A percentile compares a stretch with the other conserved stretches of the same genome.
phyloP scores from a whole-genome alignment of 1,140 invertebrate genomes.

The Drosophila prosaltans region DNA sequence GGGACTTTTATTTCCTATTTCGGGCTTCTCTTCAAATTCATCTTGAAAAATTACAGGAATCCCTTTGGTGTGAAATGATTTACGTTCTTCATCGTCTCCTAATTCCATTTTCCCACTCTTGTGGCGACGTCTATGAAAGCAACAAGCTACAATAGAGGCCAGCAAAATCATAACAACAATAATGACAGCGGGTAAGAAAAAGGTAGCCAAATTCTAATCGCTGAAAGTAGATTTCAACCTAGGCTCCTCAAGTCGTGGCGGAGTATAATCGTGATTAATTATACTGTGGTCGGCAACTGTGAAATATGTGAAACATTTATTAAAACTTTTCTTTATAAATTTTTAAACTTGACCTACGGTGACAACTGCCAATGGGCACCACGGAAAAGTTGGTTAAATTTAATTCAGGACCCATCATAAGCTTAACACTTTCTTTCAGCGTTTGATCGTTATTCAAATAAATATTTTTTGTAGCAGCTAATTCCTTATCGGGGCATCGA shows the following conservation, averaged over 20 bases:
- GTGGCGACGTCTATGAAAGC: constrained; percentile 92
- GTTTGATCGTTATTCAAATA: constrained; percentile 87
- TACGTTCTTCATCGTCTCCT: constrained; percentile 90
- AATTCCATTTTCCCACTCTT: constrained; percentile 92
- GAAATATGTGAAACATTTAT: constrained; percentile 1
- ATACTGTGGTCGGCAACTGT: constrained; percentile 62
- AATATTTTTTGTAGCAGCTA: constrained; percentile 88
- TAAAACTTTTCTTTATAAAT: not conserved
- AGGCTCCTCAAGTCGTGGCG: constrained; percentile 84
- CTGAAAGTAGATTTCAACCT: constrained; percentile 83
- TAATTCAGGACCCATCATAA: constrained; percentile 90
- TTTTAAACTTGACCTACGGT: constrained; percentile 82
- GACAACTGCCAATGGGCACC: constrained; percentile 89
- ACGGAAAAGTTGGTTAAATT: constrained; percentile 88
- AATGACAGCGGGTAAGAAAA: constrained; percentile 94
- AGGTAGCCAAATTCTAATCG: constrained; percentile 93
- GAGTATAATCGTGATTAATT: constrained; percentile 61
- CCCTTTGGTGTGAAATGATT: constrained; percentile 93
- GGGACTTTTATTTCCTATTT: constrained; percentile 93
- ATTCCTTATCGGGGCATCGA: constrained; percentile 90
- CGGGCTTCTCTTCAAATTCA: constrained; percentile 95
- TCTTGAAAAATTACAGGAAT: constrained; percentile 97
- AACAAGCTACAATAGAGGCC: constrained; percentile 93
- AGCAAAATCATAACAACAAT: constrained; percentile 94
- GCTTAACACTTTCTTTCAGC: constrained; percentile 87